Conservation (phyloP, 2,797 vertebrate genomes). For the Phataginus tetradactyla region DNA sequence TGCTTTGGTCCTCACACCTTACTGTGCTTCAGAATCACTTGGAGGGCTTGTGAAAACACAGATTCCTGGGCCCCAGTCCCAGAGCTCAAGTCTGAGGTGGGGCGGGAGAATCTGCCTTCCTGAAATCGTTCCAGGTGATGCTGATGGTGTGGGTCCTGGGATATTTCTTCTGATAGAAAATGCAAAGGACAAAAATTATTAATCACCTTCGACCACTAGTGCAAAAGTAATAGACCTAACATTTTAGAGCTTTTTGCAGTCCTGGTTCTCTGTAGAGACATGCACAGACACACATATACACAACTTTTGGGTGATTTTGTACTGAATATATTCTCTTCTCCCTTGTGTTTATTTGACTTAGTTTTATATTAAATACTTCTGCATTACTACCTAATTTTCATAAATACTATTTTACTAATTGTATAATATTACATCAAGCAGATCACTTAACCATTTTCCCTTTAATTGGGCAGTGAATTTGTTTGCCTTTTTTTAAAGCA, state of each 20-base stretch:
- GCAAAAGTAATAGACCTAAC: background rate
- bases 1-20: background rate
- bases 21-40: background rate
- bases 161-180: constrained; percentile 47
- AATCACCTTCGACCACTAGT: background rate
- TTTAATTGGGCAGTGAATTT: constrained; percentile 2
- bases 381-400: background rate
- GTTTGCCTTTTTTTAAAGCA: background rate
- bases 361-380: constrained; percentile 11
- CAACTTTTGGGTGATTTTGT: constrained; percentile 22
- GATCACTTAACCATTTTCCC: background rate
- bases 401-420: background rate
- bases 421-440: background rate
- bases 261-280: background rate
- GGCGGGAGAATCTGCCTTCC: background rate
- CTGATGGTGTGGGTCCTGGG: background rate
- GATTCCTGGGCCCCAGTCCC: background rate
- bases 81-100: background rate
- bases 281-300: background rate
- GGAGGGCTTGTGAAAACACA: background rate
- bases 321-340: background rate
- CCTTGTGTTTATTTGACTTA: constrained; percentile 43
- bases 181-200: background rate
- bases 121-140: background rate
- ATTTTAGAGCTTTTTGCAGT: background rate